Evolutionary conservation across 2,888 invertebrate species (phyloP).

Genomic region (Chalcis sispes): DNA sequence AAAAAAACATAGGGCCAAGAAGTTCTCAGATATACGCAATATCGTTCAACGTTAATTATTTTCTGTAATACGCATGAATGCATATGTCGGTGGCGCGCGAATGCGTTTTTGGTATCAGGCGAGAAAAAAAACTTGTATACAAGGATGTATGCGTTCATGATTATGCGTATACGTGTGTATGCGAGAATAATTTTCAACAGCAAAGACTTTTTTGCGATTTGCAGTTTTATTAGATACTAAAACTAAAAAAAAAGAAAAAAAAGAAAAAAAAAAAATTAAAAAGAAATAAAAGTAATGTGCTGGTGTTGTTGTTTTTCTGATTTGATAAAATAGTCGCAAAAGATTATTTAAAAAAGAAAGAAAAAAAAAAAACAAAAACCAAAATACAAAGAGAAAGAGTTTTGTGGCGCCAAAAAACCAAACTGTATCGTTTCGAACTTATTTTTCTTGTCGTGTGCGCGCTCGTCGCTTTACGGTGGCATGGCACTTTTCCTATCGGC

Average conservation of each 20-base stretch:
- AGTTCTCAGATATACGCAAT: too few species aligned
- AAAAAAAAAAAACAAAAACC: constrained; percentile 17
- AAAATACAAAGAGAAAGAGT: constrained; percentile 38
- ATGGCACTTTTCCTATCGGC: constrained; percentile 63
- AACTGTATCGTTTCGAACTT: constrained; percentile 64
- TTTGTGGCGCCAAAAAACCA: constrained; percentile 55
- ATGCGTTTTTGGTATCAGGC: constrained; percentile 26
- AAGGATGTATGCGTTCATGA: background rate
- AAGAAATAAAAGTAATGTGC: too few species aligned
- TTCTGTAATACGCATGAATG: background rate
- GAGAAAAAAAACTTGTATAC: background rate
- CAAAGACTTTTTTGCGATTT: constrained; percentile 5
- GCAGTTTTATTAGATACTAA: constrained; percentile 37
- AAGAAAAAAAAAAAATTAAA: too few species aligned
- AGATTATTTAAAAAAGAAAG: background rate
- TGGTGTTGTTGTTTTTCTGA: constrained; percentile 26
- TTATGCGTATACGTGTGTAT: constrained; percentile 23
- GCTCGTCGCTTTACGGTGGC: constrained; percentile 59
- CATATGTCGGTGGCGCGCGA: background rate
- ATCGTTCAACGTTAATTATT: too few species aligned
- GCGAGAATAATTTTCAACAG: constrained; percentile 12
- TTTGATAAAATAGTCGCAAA: too few species aligned
- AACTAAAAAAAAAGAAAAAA: background rate
- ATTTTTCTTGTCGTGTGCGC: constrained; percentile 63
- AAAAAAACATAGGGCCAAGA: too few species aligned